These are phyloP conservation scores for Cheilosia scutellata DNA, from an alignment of 2,888 invertebrate species.

Conservation along the genomic window DNA sequence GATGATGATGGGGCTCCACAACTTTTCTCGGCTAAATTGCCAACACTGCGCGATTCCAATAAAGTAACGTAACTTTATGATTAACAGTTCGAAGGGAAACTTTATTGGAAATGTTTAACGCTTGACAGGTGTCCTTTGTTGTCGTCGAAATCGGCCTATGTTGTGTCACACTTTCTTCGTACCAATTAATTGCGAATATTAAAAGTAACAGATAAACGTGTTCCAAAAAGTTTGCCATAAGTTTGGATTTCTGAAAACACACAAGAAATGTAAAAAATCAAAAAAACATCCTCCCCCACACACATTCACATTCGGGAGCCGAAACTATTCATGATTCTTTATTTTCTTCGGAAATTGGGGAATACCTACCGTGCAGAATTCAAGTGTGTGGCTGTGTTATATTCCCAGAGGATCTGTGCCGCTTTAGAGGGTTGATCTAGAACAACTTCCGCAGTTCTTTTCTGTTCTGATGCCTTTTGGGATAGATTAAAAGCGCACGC, in stretches of 20 bases:
- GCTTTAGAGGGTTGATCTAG: conserved; percentile 42
- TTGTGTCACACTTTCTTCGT: conserved; percentile 54
- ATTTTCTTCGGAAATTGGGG: conserved; percentile 54
- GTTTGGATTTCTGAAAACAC: neutral
- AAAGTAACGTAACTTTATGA: conserved; percentile 61
- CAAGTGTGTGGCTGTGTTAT: conserved; percentile 20
- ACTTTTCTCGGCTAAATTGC: conserved; percentile 17
- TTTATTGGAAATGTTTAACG: conserved; percentile 53
- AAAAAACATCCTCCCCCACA: neutral
- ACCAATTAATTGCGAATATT: conserved; percentile 43
- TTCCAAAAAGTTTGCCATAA: neutral
- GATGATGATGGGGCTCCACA: conserved; percentile 36
- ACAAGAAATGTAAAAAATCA: neutral
- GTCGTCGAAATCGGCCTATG: conserved; percentile 16
- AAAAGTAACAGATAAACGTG: neutral
- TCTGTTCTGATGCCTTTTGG: conserved; percentile 29
- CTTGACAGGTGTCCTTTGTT: conserved; percentile 67
- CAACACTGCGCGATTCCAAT: conserved; percentile 44
- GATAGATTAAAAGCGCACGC: conserved; percentile 58
- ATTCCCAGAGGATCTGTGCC: conserved; percentile 56
- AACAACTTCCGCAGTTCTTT: conserved; percentile 1
- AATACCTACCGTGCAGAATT: conserved; percentile 33
- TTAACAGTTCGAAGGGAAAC: conserved; percentile 59
- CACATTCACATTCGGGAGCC: neutral
- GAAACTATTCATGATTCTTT: conserved; percentile 37